phyloP scores from a whole-genome alignment of 2,888 invertebrate genomes.

The Xanthorhoe designata region DNA sequence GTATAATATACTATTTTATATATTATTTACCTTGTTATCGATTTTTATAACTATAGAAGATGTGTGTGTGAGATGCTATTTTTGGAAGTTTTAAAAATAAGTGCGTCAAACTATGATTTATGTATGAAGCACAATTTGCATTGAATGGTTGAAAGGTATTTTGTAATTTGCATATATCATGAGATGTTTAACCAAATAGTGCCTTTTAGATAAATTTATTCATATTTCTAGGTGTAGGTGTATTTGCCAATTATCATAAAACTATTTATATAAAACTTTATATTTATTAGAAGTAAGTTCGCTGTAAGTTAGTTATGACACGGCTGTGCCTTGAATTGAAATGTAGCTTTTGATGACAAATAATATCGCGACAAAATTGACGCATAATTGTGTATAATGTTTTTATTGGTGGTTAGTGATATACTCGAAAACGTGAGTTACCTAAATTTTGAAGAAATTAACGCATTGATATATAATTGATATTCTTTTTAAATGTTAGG shows the following conservation, averaged over 20 bases:
- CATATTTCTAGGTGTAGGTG: constrained; percentile 62
- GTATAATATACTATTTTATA: constrained; percentile 16
- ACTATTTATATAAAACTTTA: constrained; percentile 50
- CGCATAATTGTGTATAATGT: constrained; percentile 10
- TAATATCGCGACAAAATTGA: constrained; percentile 21
- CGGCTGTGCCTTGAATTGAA: constrained; percentile 53
- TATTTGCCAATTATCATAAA: constrained; percentile 54
- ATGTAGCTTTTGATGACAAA: constrained; percentile 27
- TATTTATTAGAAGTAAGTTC: constrained; percentile 47
- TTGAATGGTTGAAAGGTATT: constrained; percentile 22
- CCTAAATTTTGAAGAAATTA: constrained; percentile 29
- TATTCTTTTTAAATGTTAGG: constrained; percentile 8
- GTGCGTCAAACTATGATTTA: constrained; percentile 10
- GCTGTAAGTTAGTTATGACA: constrained; percentile 49
- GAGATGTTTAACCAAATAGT: constrained; percentile 48
- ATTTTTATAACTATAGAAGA: constrained; percentile 13
- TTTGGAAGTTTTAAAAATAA: neutral
- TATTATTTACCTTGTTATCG: constrained; percentile 15
- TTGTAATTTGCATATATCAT: constrained; percentile 14
- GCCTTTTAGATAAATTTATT: constrained; percentile 56
- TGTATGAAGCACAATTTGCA: constrained; percentile 12
- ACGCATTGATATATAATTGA: neutral
- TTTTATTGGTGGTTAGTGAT: constrained; percentile 39
- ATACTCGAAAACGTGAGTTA: constrained; percentile 39
- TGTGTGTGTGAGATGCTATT: neutral